Evolutionary conservation across 2,113 vertebrate genomes (phyloP).

Genomic region (Halichoerus grypus): DNA sequence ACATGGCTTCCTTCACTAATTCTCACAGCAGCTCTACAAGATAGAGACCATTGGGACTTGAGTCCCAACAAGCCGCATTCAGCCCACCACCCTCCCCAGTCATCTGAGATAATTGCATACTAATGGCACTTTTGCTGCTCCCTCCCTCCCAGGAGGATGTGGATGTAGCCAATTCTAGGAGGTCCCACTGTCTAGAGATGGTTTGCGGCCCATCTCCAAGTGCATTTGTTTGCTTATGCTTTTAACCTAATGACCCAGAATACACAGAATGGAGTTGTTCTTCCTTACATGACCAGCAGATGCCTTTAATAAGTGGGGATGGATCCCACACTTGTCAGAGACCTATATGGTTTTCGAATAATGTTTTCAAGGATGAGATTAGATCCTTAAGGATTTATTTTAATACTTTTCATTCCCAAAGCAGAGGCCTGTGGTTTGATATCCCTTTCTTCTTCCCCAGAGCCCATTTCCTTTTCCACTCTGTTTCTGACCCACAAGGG

Average conservation of each 20-base stretch:
- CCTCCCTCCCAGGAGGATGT: not conserved
- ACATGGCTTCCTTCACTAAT: not conserved
- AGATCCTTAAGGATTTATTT: conserved; percentile 69
- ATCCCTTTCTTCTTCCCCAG: not conserved
- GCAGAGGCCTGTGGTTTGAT: conserved; percentile 27
- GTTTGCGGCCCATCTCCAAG: not conserved
- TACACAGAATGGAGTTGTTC: not conserved
- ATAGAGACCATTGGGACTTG: not conserved
- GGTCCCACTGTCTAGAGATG: not conserved
- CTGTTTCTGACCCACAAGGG: not conserved
- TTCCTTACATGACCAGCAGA: not conserved
- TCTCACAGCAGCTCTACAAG: not conserved
- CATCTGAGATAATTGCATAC: not conserved
- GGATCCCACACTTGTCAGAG: conserved; percentile 1
- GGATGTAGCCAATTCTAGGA: not conserved
- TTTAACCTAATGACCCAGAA: not conserved
- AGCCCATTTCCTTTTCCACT: conserved; percentile 7
- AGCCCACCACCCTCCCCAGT: not conserved
- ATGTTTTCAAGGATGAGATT: conserved; percentile 47
- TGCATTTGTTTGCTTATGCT: not conserved
- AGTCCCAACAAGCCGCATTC: not conserved
- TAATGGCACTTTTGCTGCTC: not conserved
- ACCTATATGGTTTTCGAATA: conserved; percentile 14
- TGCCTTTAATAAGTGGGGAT: not conserved
- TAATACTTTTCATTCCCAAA: conserved; percentile 64